These are phyloP conservation scores for Passerina amoena DNA, from an alignment of 2,113 vertebrate genomes.

Conservation along the genomic window DNA sequence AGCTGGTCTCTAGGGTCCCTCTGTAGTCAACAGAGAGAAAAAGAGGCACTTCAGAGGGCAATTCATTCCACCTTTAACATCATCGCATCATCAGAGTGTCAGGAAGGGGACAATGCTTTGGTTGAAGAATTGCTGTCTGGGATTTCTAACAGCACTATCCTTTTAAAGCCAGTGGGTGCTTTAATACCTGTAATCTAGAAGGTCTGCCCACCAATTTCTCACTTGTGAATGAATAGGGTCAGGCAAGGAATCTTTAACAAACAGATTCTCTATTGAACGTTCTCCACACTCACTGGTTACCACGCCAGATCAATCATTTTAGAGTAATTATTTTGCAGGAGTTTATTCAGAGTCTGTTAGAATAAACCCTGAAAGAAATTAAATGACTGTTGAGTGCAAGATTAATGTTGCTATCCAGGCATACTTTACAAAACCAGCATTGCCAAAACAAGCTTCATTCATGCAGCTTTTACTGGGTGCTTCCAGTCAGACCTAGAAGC, in stretches of 20 bases:
- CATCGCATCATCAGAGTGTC: slow-evolving; percentile 46
- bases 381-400: neutral
- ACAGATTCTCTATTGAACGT: neutral
- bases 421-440: neutral
- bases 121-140: slow-evolving; percentile 36
- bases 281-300: neutral
- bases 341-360: slow-evolving; percentile 28
- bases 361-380: slow-evolving; percentile 11
- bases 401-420: neutral
- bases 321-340: slow-evolving; percentile 20
- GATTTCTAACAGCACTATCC: slow-evolving; percentile 27
- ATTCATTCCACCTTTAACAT: slow-evolving; percentile 54
- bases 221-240: neutral
- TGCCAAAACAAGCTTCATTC: neutral
- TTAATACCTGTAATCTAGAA: neutral
- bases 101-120: slow-evolving; percentile 41
- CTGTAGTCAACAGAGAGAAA: slow-evolving; percentile 47
- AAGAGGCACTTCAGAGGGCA: slow-evolving; percentile 40
- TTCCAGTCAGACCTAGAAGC: neutral
- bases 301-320: neutral
- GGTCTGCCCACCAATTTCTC: neutral
- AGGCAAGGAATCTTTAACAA: slow-evolving; percentile 12
- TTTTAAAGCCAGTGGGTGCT: slow-evolving; percentile 16
- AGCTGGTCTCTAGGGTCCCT: neutral
- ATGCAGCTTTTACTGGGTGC: neutral